Conservation (phyloP, 2,797 vertebrate genomes). For the Oreochromis grahami region DNA sequence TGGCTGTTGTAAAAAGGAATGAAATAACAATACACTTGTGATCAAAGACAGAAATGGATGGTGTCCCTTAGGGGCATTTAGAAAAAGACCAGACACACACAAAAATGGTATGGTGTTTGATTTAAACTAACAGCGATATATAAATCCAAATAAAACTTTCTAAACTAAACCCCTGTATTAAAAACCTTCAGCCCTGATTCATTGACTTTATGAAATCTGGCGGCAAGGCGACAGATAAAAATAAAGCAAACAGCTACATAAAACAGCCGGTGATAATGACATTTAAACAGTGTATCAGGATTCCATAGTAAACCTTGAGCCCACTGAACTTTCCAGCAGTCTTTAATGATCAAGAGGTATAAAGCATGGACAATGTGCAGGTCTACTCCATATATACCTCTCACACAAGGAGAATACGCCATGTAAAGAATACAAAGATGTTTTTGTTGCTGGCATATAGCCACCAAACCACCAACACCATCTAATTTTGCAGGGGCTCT, state of each 20-base stretch:
- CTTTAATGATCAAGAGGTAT: background rate
- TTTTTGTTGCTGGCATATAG: background rate
- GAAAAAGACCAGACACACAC: background rate
- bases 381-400: background rate
- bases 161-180: background rate
- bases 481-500: background rate
- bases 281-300: background rate
- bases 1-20: conserved; percentile 14
- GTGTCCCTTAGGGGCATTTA: background rate
- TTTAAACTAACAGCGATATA: background rate
- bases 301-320: background rate
- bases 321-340: background rate
- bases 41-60: conserved; percentile 5
- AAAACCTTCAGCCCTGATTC: background rate
- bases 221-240: background rate
- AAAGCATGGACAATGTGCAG: background rate
- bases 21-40: conserved; percentile 1
- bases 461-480: background rate
- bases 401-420: background rate
- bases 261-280: background rate
- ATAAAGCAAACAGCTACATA: background rate
- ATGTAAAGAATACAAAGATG: background rate
- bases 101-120: background rate
- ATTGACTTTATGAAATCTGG: background rate
- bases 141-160: background rate